Evolutionary conservation across 2,113 vertebrate species (phyloP).

Genomic region (Sinosuthora webbiana): DNA sequence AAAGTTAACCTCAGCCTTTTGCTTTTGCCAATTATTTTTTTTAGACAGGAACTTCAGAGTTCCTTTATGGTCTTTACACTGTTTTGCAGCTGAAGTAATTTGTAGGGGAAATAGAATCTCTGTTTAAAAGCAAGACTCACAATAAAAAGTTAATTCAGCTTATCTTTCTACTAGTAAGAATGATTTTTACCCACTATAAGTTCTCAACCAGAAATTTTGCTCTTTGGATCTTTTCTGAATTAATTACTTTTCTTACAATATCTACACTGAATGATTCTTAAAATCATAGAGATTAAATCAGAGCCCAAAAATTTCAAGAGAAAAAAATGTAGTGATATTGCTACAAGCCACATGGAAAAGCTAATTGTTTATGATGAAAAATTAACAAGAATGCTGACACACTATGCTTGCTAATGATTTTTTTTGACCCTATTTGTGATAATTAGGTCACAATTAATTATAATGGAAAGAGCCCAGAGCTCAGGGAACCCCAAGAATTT

Average conservation of each 20-base stretch:
- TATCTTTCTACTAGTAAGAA: background rate
- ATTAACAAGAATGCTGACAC: background rate
- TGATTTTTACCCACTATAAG: background rate
- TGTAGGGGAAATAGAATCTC: background rate
- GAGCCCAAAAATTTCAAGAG: background rate
- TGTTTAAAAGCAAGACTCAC: background rate
- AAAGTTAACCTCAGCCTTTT: background rate
- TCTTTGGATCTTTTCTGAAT: background rate
- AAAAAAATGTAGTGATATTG: background rate
- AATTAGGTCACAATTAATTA: background rate
- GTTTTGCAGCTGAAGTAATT: background rate
- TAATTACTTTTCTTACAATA: background rate
- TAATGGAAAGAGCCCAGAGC: background rate
- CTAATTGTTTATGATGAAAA: background rate
- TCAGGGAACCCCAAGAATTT: background rate
- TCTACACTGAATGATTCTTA: background rate
- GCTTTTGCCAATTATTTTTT: background rate
- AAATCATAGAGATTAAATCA: background rate
- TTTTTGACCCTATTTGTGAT: background rate
- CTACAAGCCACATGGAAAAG: background rate
- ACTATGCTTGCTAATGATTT: background rate
- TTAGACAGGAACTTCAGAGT: background rate
- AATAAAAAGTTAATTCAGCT: background rate
- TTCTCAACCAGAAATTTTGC: background rate
- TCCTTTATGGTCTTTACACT: background rate